Base-by-base conservation (phyloP, 1,140 invertebrate genomes). In the Drosophila lini region DNA sequence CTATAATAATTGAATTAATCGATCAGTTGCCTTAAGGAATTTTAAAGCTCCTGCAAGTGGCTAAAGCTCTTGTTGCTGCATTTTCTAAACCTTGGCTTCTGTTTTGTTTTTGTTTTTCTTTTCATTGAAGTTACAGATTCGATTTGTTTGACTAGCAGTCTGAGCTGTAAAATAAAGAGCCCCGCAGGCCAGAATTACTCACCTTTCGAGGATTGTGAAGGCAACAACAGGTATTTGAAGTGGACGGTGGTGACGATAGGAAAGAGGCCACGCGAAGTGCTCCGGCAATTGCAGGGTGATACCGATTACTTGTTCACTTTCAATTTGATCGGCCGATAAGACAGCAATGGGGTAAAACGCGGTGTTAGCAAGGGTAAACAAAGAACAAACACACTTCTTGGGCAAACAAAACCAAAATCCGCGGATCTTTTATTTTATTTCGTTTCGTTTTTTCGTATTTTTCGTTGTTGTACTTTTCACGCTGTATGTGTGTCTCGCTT, bases 281-380 rank as follows among this genome's bases (percentile, higher is more conserved):
- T 71, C 38, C 50, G 65, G n/a, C 42, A 61, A 55, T 74, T 16
- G 80, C 56, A 67, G 78, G 69, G 34, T 31, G 32, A 67, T 74
- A 53, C 58, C 50, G 68, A 74, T 85, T 85, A 78, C 42, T 80
- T 38, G 81, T 77, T 78, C 81, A 84, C 81, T 84, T 84, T 84
- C 81, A 70, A 80, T 84, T 83, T 53, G 65, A 56, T 61, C 34
- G 58, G 44, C 32, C 62, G 81, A 84, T 85, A 85, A 80, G 55
- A 45, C 52, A 58, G 62, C 32, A 38, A 52, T 40, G 44, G 58
- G 61, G 58, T 3, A 56, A 42, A 44, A 59, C 70, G 42, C 59
- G 63, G 48, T 74, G 74, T 65, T 45, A 71, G 61, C 69, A 52
- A 34, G 36, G 13, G 57, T 61, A 61, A 74, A 62, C 44, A 74